A percentile compares a stretch with the other conserved stretches of the same genome.
Conservation (phyloP, 2,797 vertebrate genomes). For the Tangara arthus region DNA sequence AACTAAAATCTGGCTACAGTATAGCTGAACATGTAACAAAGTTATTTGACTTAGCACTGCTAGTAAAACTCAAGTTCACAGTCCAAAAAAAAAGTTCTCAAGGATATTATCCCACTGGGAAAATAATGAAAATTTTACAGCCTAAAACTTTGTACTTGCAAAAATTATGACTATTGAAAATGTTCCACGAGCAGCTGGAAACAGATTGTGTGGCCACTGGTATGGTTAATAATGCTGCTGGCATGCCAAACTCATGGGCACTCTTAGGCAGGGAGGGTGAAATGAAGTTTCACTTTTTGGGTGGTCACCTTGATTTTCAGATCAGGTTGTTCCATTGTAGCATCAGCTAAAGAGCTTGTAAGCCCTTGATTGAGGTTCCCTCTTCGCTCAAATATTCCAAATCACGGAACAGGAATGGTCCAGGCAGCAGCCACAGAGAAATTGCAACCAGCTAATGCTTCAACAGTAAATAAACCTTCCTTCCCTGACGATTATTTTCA, state of each 20-base stretch:
- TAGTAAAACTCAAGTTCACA: neutral
- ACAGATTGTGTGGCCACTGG: neutral
- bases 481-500: neutral
- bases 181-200: neutral
- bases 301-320: neutral
- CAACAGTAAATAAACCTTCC: constrained; percentile 63
- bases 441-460: neutral
- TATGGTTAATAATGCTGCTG: neutral
- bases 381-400: neutral
- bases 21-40: neutral
- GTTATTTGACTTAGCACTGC: neutral
- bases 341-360: neutral
- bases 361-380: neutral
- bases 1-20: neutral
- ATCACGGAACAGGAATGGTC: neutral
- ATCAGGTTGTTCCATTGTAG: neutral
- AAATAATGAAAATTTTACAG: neutral
- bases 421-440: neutral
- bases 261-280: neutral
- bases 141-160: neutral
- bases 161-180: neutral
- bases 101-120: neutral
- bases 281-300: neutral
- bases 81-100: neutral
- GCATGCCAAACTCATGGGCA: neutral